phyloP scores from a whole-genome alignment of 2,888 invertebrate species.

The Erebia aethiops region DNA sequence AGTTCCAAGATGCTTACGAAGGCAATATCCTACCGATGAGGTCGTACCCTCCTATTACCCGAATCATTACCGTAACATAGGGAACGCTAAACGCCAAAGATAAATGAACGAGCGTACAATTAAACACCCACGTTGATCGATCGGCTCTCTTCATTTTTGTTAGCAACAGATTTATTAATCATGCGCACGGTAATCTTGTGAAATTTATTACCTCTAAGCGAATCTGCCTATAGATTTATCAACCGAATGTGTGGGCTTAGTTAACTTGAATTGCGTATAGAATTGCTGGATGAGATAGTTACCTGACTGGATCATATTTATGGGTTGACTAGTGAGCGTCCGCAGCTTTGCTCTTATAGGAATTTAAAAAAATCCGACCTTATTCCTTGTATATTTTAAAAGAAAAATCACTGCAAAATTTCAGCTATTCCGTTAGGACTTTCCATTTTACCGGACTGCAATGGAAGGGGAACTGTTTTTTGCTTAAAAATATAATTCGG shows the following conservation, averaged over 20 bases:
- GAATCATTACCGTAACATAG: conserved; percentile 62
- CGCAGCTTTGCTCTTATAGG: too few species aligned
- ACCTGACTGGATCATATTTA: neutral
- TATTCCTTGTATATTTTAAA: too few species aligned
- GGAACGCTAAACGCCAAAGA: conserved; percentile 68
- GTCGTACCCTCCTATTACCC: conserved; percentile 48
- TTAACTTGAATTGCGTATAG: conserved; percentile 38
- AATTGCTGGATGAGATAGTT: conserved; percentile 28
- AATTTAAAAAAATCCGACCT: too few species aligned
- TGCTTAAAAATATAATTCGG: too few species aligned
- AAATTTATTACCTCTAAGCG: conserved; percentile 82
- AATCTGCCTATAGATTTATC: conserved; percentile 79
- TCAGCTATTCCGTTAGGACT: too few species aligned
- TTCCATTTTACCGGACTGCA: too few species aligned
- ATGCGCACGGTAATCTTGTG: conserved; percentile 75
- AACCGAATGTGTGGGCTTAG: conserved; percentile 77
- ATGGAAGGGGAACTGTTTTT: too few species aligned
- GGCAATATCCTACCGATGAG: conserved; percentile 29
- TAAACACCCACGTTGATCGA: conserved; percentile 82
- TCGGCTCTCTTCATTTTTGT: conserved; percentile 79
- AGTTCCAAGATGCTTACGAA: neutral
- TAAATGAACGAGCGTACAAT: conserved; percentile 73
- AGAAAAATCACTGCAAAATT: too few species aligned
- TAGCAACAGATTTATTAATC: conserved; percentile 72
- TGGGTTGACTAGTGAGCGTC: neutral